Evolutionary conservation across 2,888 invertebrate species (phyloP).

Genomic region (Caenorhabditis sinica): DNA sequence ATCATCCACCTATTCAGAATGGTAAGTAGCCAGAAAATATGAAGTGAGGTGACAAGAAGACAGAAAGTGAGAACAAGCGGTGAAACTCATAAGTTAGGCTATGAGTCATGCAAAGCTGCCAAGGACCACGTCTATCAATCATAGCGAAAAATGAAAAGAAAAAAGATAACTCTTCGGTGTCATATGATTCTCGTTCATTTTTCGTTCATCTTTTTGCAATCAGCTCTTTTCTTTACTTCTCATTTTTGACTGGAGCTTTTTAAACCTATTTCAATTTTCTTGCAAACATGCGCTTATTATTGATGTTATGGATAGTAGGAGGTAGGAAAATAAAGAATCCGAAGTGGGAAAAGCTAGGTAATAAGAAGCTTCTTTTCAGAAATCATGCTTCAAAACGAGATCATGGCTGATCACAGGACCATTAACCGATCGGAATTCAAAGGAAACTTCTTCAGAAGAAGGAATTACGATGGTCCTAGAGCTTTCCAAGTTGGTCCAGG

Average conservation of each 20-base stretch:
- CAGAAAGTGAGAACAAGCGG: constrained; percentile 39
- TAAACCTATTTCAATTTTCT: background rate
- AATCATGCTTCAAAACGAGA: constrained; percentile 64
- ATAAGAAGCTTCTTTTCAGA: constrained; percentile 28
- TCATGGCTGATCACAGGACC: constrained; percentile 65
- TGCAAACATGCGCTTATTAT: constrained; percentile 40
- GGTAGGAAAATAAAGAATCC: background rate
- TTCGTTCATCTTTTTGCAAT: constrained; percentile 40
- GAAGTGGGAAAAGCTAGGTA: background rate
- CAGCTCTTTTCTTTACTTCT: constrained; percentile 20
- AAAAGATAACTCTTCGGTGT: constrained; percentile 51
- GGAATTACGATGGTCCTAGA: constrained; percentile 55
- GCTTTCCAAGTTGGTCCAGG: constrained; percentile 57
- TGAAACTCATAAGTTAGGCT: background rate
- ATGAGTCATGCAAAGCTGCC: constrained; percentile 52
- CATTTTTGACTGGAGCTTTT: background rate
- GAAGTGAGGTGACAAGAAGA: constrained; percentile 5
- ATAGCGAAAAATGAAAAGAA: constrained; percentile 42
- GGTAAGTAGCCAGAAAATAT: constrained; percentile 20
- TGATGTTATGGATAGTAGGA: background rate
- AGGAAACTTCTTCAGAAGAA: constrained; percentile 60
- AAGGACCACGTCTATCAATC: constrained; percentile 61
- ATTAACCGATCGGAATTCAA: constrained; percentile 50
- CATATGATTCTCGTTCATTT: constrained; percentile 56
- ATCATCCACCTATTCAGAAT: constrained; percentile 37